These are phyloP conservation scores for Heptranchias perlo DNA, from an alignment of 2,113 vertebrate species.

Conservation along the genomic window DNA sequence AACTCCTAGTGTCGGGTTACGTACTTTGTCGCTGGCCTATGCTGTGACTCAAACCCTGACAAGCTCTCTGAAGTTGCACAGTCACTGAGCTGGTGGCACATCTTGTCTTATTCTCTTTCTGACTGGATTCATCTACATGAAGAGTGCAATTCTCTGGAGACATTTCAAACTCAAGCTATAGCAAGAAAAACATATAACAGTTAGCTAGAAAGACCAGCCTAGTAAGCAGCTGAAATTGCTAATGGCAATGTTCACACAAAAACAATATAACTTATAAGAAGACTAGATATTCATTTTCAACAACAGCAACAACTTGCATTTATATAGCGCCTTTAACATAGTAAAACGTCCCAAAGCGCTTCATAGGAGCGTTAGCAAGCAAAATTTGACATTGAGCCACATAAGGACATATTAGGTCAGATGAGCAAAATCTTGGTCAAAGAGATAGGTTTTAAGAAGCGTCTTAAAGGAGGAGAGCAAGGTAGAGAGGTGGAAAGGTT, in stretches of 20 bases:
- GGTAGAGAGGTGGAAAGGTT: no score
- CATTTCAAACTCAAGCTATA: neutral
- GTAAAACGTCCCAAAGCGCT: neutral
- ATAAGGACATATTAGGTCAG: neutral
- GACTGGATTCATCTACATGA: neutral
- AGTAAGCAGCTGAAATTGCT: neutral
- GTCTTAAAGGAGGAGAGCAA: no score
- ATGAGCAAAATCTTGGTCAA: no score
- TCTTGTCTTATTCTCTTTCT: neutral
- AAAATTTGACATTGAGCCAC: neutral
- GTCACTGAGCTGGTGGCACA: neutral
- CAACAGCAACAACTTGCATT: neutral
- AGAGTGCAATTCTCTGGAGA: neutral
- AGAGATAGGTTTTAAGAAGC: neutral
- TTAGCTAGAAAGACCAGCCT: neutral
- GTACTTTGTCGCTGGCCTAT: slow-evolving; percentile 1
- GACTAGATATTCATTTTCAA: neutral
- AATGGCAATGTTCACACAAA: neutral
- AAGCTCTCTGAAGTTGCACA: neutral
- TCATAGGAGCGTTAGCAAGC: no score
- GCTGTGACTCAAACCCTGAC: neutral
- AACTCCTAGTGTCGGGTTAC: neutral
- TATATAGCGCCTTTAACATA: neutral
- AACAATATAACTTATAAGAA: neutral
- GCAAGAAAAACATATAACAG: neutral